These are phyloP conservation scores for Setipinna tenuifilis DNA, from an alignment of 2,797 vertebrate genomes.

Conservation along the genomic window DNA sequence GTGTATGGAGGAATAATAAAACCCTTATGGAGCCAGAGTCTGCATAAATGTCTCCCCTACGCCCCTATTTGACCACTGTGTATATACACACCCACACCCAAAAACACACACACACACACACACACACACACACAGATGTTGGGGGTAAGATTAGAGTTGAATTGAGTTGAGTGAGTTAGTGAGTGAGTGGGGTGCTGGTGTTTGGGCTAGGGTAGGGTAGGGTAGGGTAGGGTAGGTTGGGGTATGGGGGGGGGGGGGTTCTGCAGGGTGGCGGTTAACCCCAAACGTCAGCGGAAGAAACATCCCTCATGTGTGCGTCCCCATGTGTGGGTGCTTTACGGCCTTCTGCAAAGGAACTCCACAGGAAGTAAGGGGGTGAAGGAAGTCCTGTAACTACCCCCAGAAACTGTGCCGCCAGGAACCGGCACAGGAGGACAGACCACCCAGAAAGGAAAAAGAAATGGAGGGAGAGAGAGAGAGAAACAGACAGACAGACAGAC, in stretches of 20 bases:
- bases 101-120: background rate
- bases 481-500: constrained; percentile 34
- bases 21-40: constrained; percentile 43
- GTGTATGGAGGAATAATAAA: constrained; percentile 43
- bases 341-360: constrained; percentile 62
- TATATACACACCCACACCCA: constrained; percentile 45
- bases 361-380: constrained; percentile 70
- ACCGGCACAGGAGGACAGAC: constrained; percentile 72
- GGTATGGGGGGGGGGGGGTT: constrained; percentile 54
- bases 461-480: constrained; percentile 46
- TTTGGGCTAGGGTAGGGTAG: background rate
- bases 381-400: constrained; percentile 71
- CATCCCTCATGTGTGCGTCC: constrained; percentile 64
- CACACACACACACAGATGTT: background rate
- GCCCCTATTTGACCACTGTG: constrained; percentile 65
- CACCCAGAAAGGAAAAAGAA: constrained; percentile 74
- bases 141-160: background rate
- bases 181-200: constrained; percentile 9
- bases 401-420: constrained; percentile 69
- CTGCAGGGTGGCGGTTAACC: constrained; percentile 72
- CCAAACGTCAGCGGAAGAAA: constrained; percentile 63
- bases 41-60: constrained; percentile 64
- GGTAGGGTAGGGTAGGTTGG: background rate
- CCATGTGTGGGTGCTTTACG: constrained; percentile 67
- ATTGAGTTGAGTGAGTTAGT: constrained; percentile 27